Conservation (phyloP, 2,888 invertebrate genomes). For the Ligdia adustata region DNA sequence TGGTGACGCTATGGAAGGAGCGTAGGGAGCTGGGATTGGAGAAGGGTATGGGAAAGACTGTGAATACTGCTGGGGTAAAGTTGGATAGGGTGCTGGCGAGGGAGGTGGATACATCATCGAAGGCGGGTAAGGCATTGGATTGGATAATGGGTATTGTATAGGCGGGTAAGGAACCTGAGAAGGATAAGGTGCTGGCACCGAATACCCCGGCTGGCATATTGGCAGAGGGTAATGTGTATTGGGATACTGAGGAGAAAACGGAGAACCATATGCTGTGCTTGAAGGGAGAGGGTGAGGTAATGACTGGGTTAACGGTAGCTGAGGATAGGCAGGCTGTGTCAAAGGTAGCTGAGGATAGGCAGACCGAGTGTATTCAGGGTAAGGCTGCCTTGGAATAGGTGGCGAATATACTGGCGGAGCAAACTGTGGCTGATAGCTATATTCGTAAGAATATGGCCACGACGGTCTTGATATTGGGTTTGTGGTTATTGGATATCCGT, state of each 20-base stretch:
- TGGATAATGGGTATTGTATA: conserved; percentile 5
- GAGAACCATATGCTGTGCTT: conserved; percentile 2
- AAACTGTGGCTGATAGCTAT: conserved; percentile 28
- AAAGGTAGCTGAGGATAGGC: conserved; percentile 33
- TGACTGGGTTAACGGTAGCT: too few relatives aligned
- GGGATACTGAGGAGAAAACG: conserved; percentile 23
- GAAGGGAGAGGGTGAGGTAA: conserved; percentile 22
- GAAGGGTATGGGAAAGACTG: conserved; percentile 11
- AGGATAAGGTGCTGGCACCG: conserved; percentile 14
- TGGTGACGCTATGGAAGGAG: not conserved
- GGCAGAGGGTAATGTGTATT: conserved; percentile 8
- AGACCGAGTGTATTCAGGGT: conserved; percentile 30
- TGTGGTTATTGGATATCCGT: conserved; percentile 34
- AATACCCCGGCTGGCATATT: not conserved
- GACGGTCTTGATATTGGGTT: conserved; percentile 37
- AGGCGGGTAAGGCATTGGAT: conserved; percentile 24
- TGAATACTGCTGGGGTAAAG: conserved; percentile 14
- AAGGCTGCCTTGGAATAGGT: conserved; percentile 26
- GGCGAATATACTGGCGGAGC: conserved; percentile 36
- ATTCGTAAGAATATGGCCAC: conserved; percentile 41
- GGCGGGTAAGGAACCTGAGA: conserved; percentile 20
- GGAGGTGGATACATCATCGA: conserved; percentile 26
- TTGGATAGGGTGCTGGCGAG: conserved; percentile 26
- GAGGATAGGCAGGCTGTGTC: conserved; percentile 8
- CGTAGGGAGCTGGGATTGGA: conserved; percentile 11